phyloP scores from a whole-genome alignment of 2,888 invertebrate species.

The Steromphala cineraria region DNA sequence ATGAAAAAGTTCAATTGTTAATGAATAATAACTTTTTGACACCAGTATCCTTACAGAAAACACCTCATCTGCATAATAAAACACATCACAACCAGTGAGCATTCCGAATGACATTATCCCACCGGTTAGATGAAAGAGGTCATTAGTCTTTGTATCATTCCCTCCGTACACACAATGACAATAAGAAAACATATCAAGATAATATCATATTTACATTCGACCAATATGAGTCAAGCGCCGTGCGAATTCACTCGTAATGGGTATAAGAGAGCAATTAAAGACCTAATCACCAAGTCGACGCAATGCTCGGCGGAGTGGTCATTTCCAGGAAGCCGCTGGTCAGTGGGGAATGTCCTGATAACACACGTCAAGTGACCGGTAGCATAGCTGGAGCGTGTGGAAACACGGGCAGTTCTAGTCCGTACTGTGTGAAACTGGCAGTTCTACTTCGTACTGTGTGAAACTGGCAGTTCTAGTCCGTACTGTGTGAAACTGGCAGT shows the following conservation, averaged over 20 bases:
- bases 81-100: no score
- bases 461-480: no score
- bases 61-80: no score
- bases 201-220: background rate
- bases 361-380: background rate
- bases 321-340: background rate
- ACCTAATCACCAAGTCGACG: background rate
- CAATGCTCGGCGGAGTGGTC: background rate
- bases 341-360: background rate
- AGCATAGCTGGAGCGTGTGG: background rate
- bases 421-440: background rate
- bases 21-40: no score
- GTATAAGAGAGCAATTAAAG: background rate
- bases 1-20: no score
- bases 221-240: background rate
- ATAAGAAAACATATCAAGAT: constrained; percentile 1
- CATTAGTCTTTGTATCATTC: background rate
- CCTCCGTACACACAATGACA: background rate
- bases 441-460: no score
- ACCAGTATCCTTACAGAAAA: no score
- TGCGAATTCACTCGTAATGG: background rate
- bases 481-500: no score
- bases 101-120: no score
- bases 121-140: no score
- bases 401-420: background rate